Conservation (phyloP, 1,140 invertebrate genomes). For the Aphis craccivora region DNA sequence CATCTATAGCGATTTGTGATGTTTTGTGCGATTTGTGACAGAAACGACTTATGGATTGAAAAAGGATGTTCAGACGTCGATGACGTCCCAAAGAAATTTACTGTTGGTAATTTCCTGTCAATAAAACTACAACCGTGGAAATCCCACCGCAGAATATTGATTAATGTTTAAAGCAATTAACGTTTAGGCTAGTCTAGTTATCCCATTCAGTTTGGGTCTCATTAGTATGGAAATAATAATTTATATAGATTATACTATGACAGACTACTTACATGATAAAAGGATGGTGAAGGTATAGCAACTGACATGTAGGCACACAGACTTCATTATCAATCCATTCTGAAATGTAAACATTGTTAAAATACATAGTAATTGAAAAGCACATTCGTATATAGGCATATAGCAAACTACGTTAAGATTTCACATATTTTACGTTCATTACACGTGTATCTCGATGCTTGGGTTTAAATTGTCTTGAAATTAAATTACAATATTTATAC, state of each 20-base stretch:
- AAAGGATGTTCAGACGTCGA: neutral
- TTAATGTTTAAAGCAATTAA: slow-evolving; percentile 50
- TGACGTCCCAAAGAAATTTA: slow-evolving; percentile 9
- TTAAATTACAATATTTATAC: neutral
- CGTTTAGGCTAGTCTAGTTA: neutral
- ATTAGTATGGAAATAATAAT: slow-evolving; percentile 29
- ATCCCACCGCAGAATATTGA: slow-evolving; percentile 39
- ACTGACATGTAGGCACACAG: neutral
- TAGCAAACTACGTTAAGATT: neutral
- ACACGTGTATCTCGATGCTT: neutral
- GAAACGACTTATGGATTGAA: neutral
- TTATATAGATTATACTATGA: neutral
- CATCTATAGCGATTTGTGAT: neutral
- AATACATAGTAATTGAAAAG: neutral
- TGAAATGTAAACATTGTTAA: slow-evolving; percentile 31
- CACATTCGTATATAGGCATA: neutral
- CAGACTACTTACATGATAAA: slow-evolving; percentile 27
- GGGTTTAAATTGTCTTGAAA: neutral
- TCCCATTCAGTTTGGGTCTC: neutral
- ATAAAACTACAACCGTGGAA: neutral
- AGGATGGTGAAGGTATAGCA: neutral
- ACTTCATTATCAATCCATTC: slow-evolving; percentile 51
- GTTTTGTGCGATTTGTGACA: neutral
- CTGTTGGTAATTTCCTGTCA: slow-evolving; percentile 47
- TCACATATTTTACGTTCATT: neutral